Evolutionary conservation across 2,113 vertebrate genomes (phyloP).

Genomic region (Planiliza haematocheilus): DNA sequence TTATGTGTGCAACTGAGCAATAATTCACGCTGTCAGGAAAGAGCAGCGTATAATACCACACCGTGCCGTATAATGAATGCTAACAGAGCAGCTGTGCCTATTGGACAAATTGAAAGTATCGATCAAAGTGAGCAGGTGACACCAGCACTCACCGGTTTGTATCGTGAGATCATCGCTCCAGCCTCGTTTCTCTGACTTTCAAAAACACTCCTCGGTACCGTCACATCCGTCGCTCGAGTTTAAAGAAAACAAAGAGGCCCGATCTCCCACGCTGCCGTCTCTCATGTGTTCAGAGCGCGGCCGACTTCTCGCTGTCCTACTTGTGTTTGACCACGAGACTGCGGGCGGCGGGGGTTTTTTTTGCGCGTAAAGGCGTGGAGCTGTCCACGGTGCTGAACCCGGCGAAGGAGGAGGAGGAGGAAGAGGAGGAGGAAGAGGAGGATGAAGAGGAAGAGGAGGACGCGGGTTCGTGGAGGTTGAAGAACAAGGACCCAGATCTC

Average conservation of each 20-base stretch:
- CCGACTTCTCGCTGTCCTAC: slow-evolving; percentile 20
- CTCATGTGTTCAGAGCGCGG: slow-evolving; percentile 37
- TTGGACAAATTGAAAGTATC: neutral
- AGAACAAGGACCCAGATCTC: slow-evolving; percentile 17
- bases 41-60: too few species aligned
- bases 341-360: slow-evolving; percentile 5
- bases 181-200: slow-evolving; percentile 47
- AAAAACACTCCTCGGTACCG: neutral
- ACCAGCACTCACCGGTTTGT: slow-evolving; percentile 80
- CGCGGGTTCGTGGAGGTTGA: slow-evolving; percentile 2
- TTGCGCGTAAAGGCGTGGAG: slow-evolving; percentile 51
- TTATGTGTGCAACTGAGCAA: neutral
- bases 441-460: neutral
- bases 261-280: neutral
- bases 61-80: too few species aligned
- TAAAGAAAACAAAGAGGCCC: neutral
- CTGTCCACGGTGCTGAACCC: slow-evolving; percentile 85
- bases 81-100: too few species aligned
- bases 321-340: slow-evolving; percentile 11
- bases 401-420: slow-evolving; percentile 24
- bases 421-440: neutral
- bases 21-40: too few species aligned
- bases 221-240: slow-evolving; percentile 44
- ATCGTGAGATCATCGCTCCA: slow-evolving; percentile 76
- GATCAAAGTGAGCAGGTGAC: slow-evolving; percentile 18